Conservation (phyloP, 1,140 invertebrate genomes). For the Macrobrachium rosenbergii region DNA sequence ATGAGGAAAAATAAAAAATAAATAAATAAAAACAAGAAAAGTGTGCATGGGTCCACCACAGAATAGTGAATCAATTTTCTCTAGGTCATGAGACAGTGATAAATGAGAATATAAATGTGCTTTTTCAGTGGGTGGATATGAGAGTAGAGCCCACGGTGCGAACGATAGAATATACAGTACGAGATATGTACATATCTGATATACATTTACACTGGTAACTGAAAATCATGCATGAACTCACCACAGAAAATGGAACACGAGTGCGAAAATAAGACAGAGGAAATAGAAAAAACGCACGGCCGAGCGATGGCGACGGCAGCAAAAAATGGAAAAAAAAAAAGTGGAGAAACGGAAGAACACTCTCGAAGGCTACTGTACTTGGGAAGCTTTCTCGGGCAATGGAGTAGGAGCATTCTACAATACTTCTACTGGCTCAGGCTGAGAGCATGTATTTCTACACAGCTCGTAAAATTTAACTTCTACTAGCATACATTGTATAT, state of each 20-base stretch:
- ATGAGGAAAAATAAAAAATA: constrained; percentile 41
- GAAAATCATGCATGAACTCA: constrained; percentile 55
- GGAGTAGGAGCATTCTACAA: constrained; percentile 55
- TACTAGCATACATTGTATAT: constrained; percentile 42
- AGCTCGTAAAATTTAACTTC: constrained; percentile 19
- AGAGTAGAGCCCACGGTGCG: constrained; percentile 47
- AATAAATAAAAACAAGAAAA: constrained; percentile 47
- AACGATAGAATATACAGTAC: constrained; percentile 22
- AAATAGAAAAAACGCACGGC: constrained; percentile 32
- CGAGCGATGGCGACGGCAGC: constrained; percentile 39
- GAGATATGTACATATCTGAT: too few relatives aligned
- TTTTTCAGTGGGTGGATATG: constrained; percentile 34
- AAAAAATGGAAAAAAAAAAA: neutral
- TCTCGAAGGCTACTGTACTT: constrained; percentile 27
- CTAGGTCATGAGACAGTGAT: constrained; percentile 50
- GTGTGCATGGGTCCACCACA: constrained; percentile 58
- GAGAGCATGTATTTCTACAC: constrained; percentile 35
- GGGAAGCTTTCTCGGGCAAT: constrained; percentile 43
- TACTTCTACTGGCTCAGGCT: constrained; percentile 54
- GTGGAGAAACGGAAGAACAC: constrained; percentile 1
- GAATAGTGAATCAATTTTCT: constrained; percentile 28
- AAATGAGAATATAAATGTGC: constrained; percentile 15
- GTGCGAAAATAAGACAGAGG: constrained; percentile 27
- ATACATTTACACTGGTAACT: constrained; percentile 16
- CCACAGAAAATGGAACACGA: constrained; percentile 56